phyloP scores from a whole-genome alignment of 2,113 vertebrate genomes.

The Scomber japonicus region DNA sequence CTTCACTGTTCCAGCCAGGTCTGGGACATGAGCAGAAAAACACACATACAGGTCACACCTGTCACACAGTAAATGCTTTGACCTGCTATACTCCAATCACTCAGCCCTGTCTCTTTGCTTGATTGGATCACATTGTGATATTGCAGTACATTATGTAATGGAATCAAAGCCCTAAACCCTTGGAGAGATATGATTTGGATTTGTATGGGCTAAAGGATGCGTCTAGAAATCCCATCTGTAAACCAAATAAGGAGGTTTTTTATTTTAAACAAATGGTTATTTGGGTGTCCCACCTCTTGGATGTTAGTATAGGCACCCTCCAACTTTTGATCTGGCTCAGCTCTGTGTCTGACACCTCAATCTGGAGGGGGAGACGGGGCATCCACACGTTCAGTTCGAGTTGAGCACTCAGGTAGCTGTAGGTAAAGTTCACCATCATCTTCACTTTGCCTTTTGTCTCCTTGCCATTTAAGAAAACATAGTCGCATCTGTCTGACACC shows the following conservation, averaged over 20 bases:
- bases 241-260: constrained; percentile 1
- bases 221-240: constrained; percentile 24
- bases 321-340: constrained; percentile 96
- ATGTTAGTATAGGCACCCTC: constrained; percentile 91
- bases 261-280: constrained; percentile 5
- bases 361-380: constrained; percentile 92
- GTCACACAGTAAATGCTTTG: constrained; percentile 45
- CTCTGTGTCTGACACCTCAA: constrained; percentile 94
- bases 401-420: constrained; percentile 91
- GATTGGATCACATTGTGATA: constrained; percentile 67
- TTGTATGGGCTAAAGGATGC: background rate
- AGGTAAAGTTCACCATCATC: constrained; percentile 91
- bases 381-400: constrained; percentile 94
- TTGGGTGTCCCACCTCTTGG: constrained; percentile 87
- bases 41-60: constrained; percentile 50
- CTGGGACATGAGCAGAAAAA: constrained; percentile 58
- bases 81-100: constrained; percentile 48
- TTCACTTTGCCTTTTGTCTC: constrained; percentile 92
- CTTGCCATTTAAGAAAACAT: constrained; percentile 94
- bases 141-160: constrained; percentile 65
- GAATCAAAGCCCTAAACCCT: constrained; percentile 59
- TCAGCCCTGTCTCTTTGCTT: constrained; percentile 59
- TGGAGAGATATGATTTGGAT: constrained; percentile 45
- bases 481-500: constrained; percentile 96
- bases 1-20: constrained; percentile 88